Evolutionary conservation across 2,888 invertebrate genomes (phyloP).

Genomic region (Noctua pronuba): DNA sequence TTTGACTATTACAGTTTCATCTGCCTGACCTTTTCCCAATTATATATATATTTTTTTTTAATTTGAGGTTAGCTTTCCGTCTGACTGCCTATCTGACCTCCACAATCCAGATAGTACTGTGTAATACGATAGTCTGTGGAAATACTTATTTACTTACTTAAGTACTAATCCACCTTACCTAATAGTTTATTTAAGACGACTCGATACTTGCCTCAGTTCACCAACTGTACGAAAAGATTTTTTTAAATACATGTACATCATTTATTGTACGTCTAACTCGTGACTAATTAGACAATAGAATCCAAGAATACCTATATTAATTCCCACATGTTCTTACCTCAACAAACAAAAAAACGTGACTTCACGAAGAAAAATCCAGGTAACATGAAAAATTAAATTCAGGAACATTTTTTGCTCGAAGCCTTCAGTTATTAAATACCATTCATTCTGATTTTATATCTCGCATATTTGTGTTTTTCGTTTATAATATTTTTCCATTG

Average conservation of each 20-base stretch:
- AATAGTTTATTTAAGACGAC: neutral
- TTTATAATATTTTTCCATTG: slow-evolving; percentile 38
- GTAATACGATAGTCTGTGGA: neutral
- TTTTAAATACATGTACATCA: neutral
- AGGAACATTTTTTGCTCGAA: slow-evolving; percentile 8
- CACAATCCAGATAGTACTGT: neutral
- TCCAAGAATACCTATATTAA: neutral
- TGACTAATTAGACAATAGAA: neutral
- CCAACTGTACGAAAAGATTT: neutral
- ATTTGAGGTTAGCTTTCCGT: neutral
- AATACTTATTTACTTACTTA: neutral
- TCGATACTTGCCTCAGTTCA: neutral
- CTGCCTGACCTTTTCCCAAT: neutral
- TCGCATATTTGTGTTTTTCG: slow-evolving; percentile 43
- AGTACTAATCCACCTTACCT: neutral
- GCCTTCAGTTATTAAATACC: slow-evolving; percentile 47
- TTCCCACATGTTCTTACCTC: neutral
- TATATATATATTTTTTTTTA: no score
- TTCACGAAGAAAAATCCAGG: slow-evolving; percentile 24
- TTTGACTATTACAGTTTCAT: neutral
- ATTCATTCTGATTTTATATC: slow-evolving; percentile 40
- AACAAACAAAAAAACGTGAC: slow-evolving; percentile 1
- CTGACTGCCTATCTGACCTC: neutral
- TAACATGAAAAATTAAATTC: slow-evolving; percentile 18
- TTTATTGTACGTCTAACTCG: neutral